Conservation (phyloP, 2,797 vertebrate species). For the Syndactyla subalaris region DNA sequence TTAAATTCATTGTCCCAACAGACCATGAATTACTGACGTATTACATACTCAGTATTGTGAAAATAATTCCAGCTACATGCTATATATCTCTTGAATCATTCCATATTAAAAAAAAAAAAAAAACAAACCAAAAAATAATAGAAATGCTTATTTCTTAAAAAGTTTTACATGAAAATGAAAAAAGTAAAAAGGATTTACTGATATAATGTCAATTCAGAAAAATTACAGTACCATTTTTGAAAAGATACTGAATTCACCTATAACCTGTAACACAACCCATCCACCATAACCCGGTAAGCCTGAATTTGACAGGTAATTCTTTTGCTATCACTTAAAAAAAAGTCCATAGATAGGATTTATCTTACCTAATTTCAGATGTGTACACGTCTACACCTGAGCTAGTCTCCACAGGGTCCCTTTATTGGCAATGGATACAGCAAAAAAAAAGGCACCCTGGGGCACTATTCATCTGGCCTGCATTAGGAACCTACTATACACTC, state of each 20-base stretch:
- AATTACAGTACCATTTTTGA: background rate
- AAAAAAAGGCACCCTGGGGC: background rate
- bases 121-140: background rate
- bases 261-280: background rate
- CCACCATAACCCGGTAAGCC: background rate
- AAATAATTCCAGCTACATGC: slow-evolving; percentile 17
- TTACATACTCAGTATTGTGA: background rate
- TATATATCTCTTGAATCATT: background rate
- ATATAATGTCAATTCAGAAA: background rate
- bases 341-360: slow-evolving; percentile 1
- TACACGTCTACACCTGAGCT: background rate
- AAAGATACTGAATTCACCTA: background rate
- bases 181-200: background rate
- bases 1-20: slow-evolving; percentile 20
- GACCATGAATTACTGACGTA: background rate
- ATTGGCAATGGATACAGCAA: background rate
- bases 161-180: background rate
- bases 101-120: background rate
- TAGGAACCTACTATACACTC: background rate
- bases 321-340: background rate
- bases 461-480: background rate
- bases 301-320: background rate
- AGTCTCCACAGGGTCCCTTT: slow-evolving; percentile 9
- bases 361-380: background rate
- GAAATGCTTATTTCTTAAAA: background rate